Evolutionary conservation across 1,140 invertebrate species (phyloP).

Genomic region (Telenomus remus): DNA sequence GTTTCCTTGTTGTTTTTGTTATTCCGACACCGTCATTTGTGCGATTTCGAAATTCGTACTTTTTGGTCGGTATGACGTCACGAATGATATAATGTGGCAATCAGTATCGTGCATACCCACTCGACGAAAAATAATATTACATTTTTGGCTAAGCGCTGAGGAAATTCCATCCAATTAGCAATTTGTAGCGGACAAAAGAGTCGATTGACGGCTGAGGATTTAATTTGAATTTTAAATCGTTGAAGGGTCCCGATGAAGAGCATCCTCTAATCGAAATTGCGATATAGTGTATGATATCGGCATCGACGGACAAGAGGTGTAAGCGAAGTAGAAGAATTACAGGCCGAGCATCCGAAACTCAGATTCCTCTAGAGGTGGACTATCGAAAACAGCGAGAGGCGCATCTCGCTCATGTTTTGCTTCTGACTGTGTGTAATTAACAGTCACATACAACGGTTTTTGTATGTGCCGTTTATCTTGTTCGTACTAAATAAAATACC

Average conservation of each 20-base stretch:
- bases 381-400: conserved; percentile 18
- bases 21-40: not conserved
- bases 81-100: not conserved
- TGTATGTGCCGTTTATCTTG: no score
- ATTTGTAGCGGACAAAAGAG: no score
- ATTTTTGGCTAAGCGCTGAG: no score
- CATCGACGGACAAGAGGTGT: conserved; percentile 18
- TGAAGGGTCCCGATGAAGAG: not conserved
- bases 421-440: no score
- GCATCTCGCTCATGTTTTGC: no score
- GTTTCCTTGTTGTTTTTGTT: conserved; percentile 9
- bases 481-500: no score
- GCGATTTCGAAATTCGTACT: not conserved
- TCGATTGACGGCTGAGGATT: no score
- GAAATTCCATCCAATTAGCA: no score
- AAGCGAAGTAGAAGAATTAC: conserved; percentile 17
- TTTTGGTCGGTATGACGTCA: conserved; percentile 13
- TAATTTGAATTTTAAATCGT: no score
- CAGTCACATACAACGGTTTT: no score
- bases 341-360: conserved; percentile 12
- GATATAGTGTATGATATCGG: not conserved
- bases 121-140: no score
- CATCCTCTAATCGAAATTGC: conserved; percentile 12
- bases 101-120: no score
- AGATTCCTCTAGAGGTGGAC: conserved; percentile 20